Evolutionary conservation across 2,113 vertebrate species (phyloP), one percentile per base, ranked within the genome.

Genomic region (Tilapia sparmanii): DNA sequence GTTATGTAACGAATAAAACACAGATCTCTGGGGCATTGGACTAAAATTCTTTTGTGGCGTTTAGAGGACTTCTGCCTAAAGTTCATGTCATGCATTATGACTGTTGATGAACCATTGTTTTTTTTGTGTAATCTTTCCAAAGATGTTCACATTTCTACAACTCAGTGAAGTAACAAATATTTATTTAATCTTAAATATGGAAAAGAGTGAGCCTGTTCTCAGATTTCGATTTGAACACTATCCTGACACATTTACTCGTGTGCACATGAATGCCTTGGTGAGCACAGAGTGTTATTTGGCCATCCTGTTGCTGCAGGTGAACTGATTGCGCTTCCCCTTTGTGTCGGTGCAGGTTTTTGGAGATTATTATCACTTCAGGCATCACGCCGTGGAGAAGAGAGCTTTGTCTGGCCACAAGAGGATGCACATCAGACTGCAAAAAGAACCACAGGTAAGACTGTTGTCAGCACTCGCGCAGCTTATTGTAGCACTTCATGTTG

Each of bases 321-420:
- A 89, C 81, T 92, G 84, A 94, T 84, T 88, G 29, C 63, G 1
- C 18, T 85, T 40, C 88, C 52, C 53, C 52, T 92, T 92, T 95
- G 84, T 93, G 94, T 85, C 81, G 26, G 88, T 92, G 87, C 96
- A 99, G 98, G 98, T 99, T 93, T 98, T 99, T 10, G 97, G 97
- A 0, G 96, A 98, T 96, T 99, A 99, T 96, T 99, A 98, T 96
- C 97, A 99, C 95, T 99, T 99, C 86, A 96, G 95, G 94, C 98
- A 99, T 94, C 95, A 94, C 0, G 96, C 96, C 0, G 97, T 99
- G 94, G 96, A 96, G 93, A 99, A 97, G 95, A 97, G 98, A 59
- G 98, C 98, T 90, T 94, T 98, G 90, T 97, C 95, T 0, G 94
- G 97, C 87, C 98, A 99, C 93, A 95, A 87, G 84, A 92, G 90